Percentiles rank a stretch among this genome's conserved stretches.
Evolutionary conservation across 1,140 invertebrate genomes (phyloP).

Genomic region (Temnothorax longispinosus): DNA sequence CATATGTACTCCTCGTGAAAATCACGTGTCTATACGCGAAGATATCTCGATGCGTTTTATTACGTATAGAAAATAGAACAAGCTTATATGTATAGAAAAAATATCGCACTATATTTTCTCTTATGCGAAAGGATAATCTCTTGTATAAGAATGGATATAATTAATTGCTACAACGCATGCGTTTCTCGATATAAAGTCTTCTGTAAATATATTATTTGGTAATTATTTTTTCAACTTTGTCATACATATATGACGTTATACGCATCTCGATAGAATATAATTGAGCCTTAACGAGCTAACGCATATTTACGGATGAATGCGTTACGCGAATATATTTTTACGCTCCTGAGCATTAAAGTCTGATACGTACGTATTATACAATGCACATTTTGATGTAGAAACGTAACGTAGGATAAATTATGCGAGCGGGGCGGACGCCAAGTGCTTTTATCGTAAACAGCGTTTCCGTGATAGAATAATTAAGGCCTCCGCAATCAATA

Average conservation of each 20-base stretch:
- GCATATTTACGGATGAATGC: slow-evolving; percentile 4
- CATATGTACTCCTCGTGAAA: not conserved
- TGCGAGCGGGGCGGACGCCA: slow-evolving; percentile 54
- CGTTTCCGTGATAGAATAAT: slow-evolving; percentile 73
- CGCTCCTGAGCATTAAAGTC: slow-evolving; percentile 15
- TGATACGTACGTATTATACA: slow-evolving; percentile 35
- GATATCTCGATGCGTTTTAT: not conserved
- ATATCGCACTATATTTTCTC: not conserved
- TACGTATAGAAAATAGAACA: too few relatives aligned
- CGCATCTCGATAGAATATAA: not conserved
- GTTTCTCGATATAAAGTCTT: not conserved
- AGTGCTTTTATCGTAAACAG: slow-evolving; percentile 74
- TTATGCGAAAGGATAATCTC: not conserved
- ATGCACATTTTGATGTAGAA: slow-evolving; percentile 57
- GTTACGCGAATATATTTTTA: slow-evolving; percentile 17
- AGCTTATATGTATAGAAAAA: not conserved
- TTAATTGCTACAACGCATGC: not conserved
- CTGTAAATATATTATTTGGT: not conserved
- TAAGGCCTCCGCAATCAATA: slow-evolving; percentile 73
- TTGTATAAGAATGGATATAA: not conserved
- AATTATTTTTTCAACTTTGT: not conserved
- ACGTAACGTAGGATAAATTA: slow-evolving; percentile 66
- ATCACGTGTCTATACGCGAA: not conserved
- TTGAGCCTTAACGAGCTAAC: slow-evolving; percentile 7
- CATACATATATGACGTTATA: not conserved